Percentiles rank a stretch among this genome's conserved stretches.
Conservation (phyloP, 2,888 invertebrate species). For the Chrysolina oricalcia region DNA sequence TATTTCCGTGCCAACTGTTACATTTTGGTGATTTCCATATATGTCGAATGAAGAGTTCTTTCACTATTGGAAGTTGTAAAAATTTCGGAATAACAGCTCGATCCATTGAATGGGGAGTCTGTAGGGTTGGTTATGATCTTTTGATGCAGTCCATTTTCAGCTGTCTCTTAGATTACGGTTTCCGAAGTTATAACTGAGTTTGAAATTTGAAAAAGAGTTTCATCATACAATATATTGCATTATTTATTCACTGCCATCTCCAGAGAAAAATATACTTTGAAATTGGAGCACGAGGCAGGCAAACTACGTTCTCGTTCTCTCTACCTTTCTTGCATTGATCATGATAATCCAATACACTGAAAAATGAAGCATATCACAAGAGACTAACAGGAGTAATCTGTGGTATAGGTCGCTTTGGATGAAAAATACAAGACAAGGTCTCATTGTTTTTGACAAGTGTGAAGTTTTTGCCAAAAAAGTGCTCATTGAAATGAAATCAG, state of each 20-base stretch:
- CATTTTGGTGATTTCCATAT: constrained; percentile 58
- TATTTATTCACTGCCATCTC: background rate
- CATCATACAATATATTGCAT: background rate
- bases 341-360: constrained; percentile 4
- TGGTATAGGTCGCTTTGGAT: constrained; percentile 7
- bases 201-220: constrained; percentile 1
- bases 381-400: constrained; percentile 11
- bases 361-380: constrained; percentile 22
- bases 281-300: background rate
- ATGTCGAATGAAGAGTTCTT: constrained; percentile 50
- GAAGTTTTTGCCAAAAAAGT: constrained; percentile 16
- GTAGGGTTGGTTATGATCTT: background rate
- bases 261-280: background rate
- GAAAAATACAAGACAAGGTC: too few relatives aligned
- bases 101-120: constrained; percentile 3
- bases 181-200: background rate
- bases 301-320: too few relatives aligned
- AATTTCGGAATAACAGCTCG: constrained; percentile 45
- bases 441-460: too few relatives aligned
- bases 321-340: too few relatives aligned
- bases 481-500: background rate
- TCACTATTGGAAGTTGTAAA: constrained; percentile 42
- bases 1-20: constrained; percentile 54
- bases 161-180: background rate
- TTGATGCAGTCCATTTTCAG: background rate